Evolutionary conservation across 2,113 vertebrate genomes (phyloP).

Genomic region (Sebastes fasciatus): DNA sequence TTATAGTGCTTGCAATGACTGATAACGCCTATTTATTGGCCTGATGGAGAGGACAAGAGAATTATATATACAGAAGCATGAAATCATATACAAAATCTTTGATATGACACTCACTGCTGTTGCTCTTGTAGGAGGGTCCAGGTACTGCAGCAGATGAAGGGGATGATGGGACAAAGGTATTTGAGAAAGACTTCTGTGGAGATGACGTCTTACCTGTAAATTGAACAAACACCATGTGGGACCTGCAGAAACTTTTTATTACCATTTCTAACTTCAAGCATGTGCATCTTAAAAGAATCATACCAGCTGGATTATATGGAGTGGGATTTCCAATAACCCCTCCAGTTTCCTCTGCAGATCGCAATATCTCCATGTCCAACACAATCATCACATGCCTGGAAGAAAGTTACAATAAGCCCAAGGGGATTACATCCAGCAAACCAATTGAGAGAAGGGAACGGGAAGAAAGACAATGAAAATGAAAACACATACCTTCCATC

Average conservation of each 20-base stretch:
- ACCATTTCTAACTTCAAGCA: neutral
- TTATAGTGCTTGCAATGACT: too few species aligned
- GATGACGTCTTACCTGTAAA: conserved; percentile 42
- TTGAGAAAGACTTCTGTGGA: conserved; percentile 21
- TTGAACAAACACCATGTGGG: conserved; percentile 20
- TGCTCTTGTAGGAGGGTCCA: conserved; percentile 48
- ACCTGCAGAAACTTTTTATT: neutral
- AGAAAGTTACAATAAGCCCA: neutral
- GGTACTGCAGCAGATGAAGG: conserved; percentile 29
- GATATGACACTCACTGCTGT: conserved; percentile 57
- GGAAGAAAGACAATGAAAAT: conserved; percentile 6
- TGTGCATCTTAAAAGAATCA: conserved; percentile 5
- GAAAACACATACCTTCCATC: conserved; percentile 87
- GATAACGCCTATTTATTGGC: too few species aligned
- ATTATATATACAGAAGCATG: neutral
- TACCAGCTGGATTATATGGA: conserved; percentile 84
- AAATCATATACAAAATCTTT: conserved; percentile 7
- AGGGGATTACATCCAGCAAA: neutral
- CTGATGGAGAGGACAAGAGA: neutral
- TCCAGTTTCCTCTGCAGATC: conserved; percentile 83
- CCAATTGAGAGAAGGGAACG: neutral
- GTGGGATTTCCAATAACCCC: conserved; percentile 89
- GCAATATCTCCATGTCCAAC: conserved; percentile 87
- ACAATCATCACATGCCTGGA: conserved; percentile 87
- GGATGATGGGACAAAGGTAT: conserved; percentile 6